phyloP scores from a whole-genome alignment of 37 sponge, comb jelly and placozoan species.

The Beroe forskalii region DNA sequence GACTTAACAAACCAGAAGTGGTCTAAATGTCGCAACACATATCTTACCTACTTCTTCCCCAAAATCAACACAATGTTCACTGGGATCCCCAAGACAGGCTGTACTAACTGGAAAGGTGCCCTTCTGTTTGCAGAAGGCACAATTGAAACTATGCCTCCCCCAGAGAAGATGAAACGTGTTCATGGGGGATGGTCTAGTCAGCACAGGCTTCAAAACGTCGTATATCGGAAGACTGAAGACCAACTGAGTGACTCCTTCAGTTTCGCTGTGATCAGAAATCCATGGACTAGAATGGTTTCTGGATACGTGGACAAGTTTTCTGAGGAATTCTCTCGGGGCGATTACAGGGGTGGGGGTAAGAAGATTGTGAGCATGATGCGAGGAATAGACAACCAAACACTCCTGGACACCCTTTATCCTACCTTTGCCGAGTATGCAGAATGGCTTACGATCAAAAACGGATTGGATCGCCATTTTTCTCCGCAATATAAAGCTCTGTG shows the following conservation, averaged over 20 bases:
- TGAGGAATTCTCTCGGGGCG: neutral
- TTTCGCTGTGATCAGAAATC: constrained; percentile 21
- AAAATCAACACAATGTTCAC: neutral
- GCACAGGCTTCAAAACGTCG: neutral
- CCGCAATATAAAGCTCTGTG: constrained; percentile 1
- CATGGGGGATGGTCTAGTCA: neutral
- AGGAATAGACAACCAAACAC: neutral
- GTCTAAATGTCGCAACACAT: neutral
- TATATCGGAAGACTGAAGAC: neutral
- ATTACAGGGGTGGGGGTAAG: neutral
- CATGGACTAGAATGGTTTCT: constrained; percentile 30
- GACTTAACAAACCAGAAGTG: neutral
- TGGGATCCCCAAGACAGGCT: neutral
- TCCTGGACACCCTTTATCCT: neutral
- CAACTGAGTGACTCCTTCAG: neutral
- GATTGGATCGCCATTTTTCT: neutral
- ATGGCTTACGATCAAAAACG: neutral
- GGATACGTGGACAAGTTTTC: constrained; percentile 8
- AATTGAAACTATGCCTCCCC: neutral
- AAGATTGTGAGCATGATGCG: neutral
- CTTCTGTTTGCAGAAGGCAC: neutral
- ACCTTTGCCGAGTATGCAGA: neutral
- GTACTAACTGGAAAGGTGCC: neutral
- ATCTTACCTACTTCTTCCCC: constrained; percentile 23
- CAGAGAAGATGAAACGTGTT: neutral